Conservation (phyloP, 2,888 invertebrate genomes). For the Taphrorychus bicolor region DNA sequence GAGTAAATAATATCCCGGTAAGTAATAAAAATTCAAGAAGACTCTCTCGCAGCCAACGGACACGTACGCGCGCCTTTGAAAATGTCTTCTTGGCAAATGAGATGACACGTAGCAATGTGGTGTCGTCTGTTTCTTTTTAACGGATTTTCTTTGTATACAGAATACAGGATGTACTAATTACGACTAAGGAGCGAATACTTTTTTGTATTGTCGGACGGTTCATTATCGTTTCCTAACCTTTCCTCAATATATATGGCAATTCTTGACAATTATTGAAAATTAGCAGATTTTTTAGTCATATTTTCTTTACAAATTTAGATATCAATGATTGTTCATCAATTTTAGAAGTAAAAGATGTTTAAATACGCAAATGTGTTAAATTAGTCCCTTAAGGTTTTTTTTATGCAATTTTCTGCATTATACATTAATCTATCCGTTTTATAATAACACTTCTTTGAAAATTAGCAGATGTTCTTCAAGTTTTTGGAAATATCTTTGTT, state of each 20-base stretch:
- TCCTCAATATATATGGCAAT: not conserved
- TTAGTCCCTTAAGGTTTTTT: too few relatives aligned
- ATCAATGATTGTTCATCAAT: too few relatives aligned
- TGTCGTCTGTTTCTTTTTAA: slow-evolving; percentile 22
- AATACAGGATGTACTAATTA: not conserved
- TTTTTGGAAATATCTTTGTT: too few relatives aligned
- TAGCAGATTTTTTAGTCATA: too few relatives aligned
- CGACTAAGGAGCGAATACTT: not conserved
- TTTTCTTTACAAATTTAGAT: too few relatives aligned
- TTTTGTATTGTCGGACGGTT: not conserved
- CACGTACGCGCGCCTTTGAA: slow-evolving; percentile 23
- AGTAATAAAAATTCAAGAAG: slow-evolving; percentile 32
- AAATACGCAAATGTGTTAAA: too few relatives aligned
- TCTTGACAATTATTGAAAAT: too few relatives aligned
- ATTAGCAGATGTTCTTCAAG: too few relatives aligned
- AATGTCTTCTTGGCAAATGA: slow-evolving; percentile 27
- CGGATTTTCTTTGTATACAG: slow-evolving; percentile 4
- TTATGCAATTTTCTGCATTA: too few relatives aligned
- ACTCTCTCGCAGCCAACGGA: slow-evolving; percentile 8
- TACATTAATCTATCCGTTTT: too few relatives aligned
- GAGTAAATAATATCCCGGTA: slow-evolving; percentile 28
- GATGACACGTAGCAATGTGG: slow-evolving; percentile 28
- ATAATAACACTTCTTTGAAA: too few relatives aligned
- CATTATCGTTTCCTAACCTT: not conserved
- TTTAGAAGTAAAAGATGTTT: too few relatives aligned